Percentiles rank a stretch among this genome's conserved stretches.
Evolutionary conservation across 2,113 vertebrate species (phyloP).

Genomic region (Eira barbara): DNA sequence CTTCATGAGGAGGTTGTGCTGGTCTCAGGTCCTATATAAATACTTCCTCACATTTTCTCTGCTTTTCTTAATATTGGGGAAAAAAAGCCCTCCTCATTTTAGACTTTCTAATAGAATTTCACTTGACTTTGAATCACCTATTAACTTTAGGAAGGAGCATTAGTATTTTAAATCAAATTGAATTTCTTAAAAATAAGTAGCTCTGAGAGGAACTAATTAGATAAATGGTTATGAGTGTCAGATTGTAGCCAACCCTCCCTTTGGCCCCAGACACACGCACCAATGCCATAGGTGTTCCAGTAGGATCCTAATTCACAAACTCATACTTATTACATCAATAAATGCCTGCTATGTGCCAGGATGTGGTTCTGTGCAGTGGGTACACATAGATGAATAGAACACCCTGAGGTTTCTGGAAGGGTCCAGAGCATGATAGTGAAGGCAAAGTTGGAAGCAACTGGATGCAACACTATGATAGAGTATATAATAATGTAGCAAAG

Average conservation of each 20-base stretch:
- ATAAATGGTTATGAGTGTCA: not conserved
- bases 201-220: not conserved
- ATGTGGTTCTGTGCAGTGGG: not conserved
- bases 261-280: not conserved
- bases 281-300: not conserved
- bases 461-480: not conserved
- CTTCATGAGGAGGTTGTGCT: not conserved
- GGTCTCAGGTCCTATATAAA: not conserved
- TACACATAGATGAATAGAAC: not conserved
- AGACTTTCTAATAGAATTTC: not conserved
- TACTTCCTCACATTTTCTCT: not conserved
- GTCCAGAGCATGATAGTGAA: not conserved
- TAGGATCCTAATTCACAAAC: not conserved
- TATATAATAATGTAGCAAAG: not conserved
- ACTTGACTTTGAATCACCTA: not conserved
- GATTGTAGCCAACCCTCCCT: not conserved
- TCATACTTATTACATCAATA: not conserved
- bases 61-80: not conserved
- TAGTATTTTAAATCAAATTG: not conserved
- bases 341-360: not conserved
- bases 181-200: not conserved
- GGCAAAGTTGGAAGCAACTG: not conserved
- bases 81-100: not conserved
- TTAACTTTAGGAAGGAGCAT: not conserved
- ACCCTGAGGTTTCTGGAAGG: not conserved